These are phyloP conservation scores for Tapirus indicus DNA, from an alignment of 2,797 vertebrate species.

Conservation along the genomic window DNA sequence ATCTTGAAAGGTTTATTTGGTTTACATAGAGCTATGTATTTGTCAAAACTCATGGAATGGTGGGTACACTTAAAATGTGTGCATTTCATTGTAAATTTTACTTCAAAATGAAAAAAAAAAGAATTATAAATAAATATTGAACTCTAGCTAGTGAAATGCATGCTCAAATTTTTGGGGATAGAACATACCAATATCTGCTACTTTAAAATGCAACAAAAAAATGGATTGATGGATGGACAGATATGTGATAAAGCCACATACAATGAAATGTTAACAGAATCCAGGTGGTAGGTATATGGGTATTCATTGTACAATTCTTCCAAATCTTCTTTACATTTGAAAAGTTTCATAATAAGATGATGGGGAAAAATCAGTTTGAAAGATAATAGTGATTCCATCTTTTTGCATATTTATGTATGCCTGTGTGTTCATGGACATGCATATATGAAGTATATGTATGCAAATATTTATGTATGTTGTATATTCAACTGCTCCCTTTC, in stretches of 20 bases:
- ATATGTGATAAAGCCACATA: not conserved
- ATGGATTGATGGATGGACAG: not conserved
- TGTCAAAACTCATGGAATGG: not conserved
- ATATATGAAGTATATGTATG: not conserved
- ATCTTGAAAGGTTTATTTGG: not conserved
- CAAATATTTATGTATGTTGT: not conserved
- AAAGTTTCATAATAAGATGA: conserved; percentile 31
- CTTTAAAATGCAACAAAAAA: conserved; percentile 20
- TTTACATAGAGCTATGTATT: not conserved
- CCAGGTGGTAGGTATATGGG: not conserved
- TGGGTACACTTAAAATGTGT: not conserved
- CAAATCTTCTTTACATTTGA: not conserved
- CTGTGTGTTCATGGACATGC: not conserved
- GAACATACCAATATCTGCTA: not conserved
- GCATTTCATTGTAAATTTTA: conserved; percentile 13
- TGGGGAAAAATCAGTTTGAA: not conserved
- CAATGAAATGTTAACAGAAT: not conserved
- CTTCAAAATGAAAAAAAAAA: conserved; percentile 11
- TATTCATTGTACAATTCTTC: not conserved
- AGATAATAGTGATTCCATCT: not conserved
- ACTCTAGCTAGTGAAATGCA: not conserved
- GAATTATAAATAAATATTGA: not conserved
- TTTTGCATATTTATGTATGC: not conserved
- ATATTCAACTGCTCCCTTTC: not conserved
- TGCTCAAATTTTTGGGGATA: not conserved